Evolutionary conservation across 1,140 invertebrate species (phyloP).

Genomic region (Meloidogyne chitwoodi): DNA sequence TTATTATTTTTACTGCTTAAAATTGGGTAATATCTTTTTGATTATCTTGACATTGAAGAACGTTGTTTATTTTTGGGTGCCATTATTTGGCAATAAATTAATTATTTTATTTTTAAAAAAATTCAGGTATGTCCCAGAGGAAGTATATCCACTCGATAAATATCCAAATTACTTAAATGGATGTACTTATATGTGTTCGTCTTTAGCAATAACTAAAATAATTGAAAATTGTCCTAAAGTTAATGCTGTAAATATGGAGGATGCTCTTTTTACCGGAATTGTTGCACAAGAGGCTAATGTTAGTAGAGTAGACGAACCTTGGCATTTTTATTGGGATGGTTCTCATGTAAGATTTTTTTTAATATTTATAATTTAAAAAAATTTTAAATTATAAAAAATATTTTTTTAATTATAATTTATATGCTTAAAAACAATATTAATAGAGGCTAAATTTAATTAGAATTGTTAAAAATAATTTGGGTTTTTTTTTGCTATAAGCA

Average conservation of each 20-base stretch:
- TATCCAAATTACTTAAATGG: constrained; percentile 18
- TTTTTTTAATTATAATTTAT: too few relatives aligned
- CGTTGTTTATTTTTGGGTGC: too few relatives aligned
- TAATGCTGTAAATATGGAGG: constrained; percentile 6
- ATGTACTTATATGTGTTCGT: constrained; percentile 15
- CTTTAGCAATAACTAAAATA: not conserved
- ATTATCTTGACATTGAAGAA: too few relatives aligned
- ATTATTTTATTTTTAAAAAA: too few relatives aligned
- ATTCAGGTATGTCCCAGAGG: constrained; percentile 20
- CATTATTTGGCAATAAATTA: too few relatives aligned
- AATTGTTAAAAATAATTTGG: too few relatives aligned
- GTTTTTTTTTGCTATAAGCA: too few relatives aligned
- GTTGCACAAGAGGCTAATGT: constrained; percentile 11
- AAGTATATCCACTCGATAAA: constrained; percentile 6
- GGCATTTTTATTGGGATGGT: not conserved
- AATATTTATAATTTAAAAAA: too few relatives aligned
- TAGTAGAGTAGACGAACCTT: not conserved
- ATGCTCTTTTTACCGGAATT: constrained; percentile 11
- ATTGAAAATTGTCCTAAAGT: not conserved
- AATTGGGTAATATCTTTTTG: too few relatives aligned
- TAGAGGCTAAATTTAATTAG: too few relatives aligned
- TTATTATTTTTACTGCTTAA: not conserved
- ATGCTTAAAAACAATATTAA: too few relatives aligned
- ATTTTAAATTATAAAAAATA: too few relatives aligned
- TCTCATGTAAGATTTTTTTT: not conserved